Base-by-base conservation (phyloP, 2,797 vertebrate species). In the Coendou prehensilis region DNA sequence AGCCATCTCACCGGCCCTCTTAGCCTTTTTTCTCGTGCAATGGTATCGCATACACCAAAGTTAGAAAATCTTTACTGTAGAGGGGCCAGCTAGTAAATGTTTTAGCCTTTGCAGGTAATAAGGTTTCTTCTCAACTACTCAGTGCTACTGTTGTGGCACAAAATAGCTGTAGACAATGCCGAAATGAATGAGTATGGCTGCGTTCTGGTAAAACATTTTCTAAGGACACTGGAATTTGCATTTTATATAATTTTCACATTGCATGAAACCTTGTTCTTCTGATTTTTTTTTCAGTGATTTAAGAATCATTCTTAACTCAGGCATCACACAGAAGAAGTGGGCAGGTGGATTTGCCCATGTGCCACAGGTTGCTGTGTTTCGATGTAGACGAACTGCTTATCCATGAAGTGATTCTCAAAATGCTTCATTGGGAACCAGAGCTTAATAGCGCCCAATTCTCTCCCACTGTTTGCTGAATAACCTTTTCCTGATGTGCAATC, bases 121-220 rank as follows among this genome's bases (percentile, higher is more conserved):
- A 63, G 5, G 9, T 78, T 69, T 85, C n/a, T 83, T 80, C 96
- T 26, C 64, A 91, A n/a, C 9, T n/a, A 26, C 28, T 87, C 6
- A 76, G 2, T 14, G 89, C 47, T 93, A 67, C 59, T 6, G 22
- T 9, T n/a, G 6, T 14, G 61, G 26, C 20, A 86, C 30, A 83
- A 81, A 93, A 82, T 5, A 83, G 33, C 37, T 18, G 30, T 4
- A 61, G 63, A 92, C 1, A 9, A 92, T 84, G 80, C 0, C 0
- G 20, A 97, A 87, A 93, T 52, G 2, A 90, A 85, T 64, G 33
- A 64, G 7, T 22, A 22, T 76, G 63, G 1, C 7, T 81, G 4
- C 56, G 18, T 94, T 83, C 79, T 81, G 59, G 96, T 91, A 79
- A 96, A 76, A 76, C 30, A n/a, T 50, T 67, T 76, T 92, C 26